A percentile compares a stretch with the other conserved stretches of the same genome.
Conservation (phyloP, 2,797 vertebrate genomes). For the Sternotherus odoratus region DNA sequence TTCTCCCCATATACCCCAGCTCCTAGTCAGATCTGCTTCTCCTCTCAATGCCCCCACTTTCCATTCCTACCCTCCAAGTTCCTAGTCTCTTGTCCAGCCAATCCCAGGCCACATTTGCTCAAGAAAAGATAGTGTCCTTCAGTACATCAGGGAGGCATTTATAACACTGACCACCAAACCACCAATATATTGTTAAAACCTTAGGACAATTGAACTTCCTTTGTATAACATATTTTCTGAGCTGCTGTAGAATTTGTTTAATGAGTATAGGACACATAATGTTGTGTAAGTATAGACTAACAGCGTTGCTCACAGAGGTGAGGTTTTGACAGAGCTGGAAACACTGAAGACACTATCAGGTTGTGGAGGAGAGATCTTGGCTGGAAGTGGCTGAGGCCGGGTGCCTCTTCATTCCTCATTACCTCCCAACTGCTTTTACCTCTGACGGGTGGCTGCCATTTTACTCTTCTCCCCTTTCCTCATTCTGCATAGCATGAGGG, state of each 20-base stretch:
- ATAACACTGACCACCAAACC: neutral
- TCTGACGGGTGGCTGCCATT: neutral
- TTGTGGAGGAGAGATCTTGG: neutral
- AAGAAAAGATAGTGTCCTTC: neutral
- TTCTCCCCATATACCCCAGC: neutral
- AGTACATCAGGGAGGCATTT: neutral
- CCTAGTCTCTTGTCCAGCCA: neutral
- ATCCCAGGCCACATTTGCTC: neutral
- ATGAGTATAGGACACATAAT: neutral
- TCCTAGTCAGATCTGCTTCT: neutral
- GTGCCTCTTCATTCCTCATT: neutral
- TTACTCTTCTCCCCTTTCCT: neutral
- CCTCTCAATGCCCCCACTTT: neutral
- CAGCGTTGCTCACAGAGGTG: neutral
- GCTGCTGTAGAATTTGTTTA: neutral
- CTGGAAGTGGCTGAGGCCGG: neutral
- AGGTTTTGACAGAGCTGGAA: neutral
- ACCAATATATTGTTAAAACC: neutral
- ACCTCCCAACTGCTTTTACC: neutral
- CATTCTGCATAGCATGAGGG: neutral
- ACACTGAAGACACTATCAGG: neutral
- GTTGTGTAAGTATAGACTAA: neutral
- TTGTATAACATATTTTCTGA: neutral
- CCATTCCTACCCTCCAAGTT: neutral
- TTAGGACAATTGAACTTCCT: neutral